A percentile compares a stretch with the other conserved stretches of the same genome.
phyloP scores from a whole-genome alignment of 2,113 vertebrate genomes.

The Poicephalus gulielmi region DNA sequence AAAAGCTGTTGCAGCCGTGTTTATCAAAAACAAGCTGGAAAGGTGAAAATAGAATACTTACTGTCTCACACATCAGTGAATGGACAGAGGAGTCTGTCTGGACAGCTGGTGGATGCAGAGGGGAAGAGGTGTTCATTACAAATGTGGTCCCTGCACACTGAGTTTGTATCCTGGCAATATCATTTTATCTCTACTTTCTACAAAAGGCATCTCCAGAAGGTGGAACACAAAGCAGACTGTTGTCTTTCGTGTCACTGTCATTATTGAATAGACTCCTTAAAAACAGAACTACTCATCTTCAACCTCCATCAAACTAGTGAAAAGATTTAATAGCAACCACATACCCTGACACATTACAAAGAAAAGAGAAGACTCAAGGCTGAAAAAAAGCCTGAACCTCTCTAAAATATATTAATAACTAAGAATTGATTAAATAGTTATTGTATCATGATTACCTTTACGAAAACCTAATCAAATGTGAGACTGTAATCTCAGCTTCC shows the following conservation, averaged over 20 bases:
- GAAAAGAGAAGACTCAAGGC: background rate
- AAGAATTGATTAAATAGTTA: background rate
- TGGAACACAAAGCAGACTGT: background rate
- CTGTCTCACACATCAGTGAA: background rate
- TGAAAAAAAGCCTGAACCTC: background rate
- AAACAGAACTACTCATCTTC: background rate
- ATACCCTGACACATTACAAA: background rate
- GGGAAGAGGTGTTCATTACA: background rate
- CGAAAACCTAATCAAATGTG: background rate
- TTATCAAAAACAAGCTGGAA: background rate
- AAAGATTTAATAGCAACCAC: background rate
- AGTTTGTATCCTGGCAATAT: background rate
- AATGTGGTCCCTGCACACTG: background rate
- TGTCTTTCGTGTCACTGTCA: background rate
- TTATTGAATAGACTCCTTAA: background rate
- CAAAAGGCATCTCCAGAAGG: background rate
- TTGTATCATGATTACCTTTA: background rate
- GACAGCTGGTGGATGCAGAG: rapidly evolving
- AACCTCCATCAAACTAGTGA: background rate
- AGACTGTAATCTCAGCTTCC: constrained; percentile 31
- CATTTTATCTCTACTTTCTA: background rate
- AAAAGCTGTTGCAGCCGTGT: background rate
- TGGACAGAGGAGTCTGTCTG: background rate
- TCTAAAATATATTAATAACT: background rate
- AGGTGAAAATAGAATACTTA: background rate